phyloP scores from a whole-genome alignment of 2,797 vertebrate genomes.

The Periophthalmus magnuspinnatus region DNA sequence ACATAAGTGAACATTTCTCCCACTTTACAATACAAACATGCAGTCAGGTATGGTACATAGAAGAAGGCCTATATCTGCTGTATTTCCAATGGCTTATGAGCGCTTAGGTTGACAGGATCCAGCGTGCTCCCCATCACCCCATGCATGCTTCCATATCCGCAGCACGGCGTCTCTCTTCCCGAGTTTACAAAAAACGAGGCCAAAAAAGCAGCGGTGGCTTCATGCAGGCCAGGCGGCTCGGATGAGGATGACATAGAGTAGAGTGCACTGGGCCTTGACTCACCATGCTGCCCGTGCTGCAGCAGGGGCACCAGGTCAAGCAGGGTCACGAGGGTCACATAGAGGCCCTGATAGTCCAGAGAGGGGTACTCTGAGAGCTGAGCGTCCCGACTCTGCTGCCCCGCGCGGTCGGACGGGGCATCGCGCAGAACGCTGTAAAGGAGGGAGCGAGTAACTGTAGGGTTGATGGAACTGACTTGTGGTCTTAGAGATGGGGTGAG shows the following conservation, averaged over 20 bases:
- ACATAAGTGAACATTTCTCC: constrained; percentile 58
- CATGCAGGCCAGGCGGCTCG: constrained; percentile 74
- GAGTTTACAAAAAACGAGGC: constrained; percentile 63
- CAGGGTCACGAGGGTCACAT: constrained; percentile 99
- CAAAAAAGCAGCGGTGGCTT: constrained; percentile 76
- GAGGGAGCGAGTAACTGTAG: constrained; percentile 99
- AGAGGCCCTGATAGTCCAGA: constrained; percentile 99
- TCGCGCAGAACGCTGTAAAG: constrained; percentile 99
- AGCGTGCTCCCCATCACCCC: constrained; percentile 77
- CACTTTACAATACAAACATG: constrained; percentile 74
- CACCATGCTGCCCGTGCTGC: constrained; percentile 99
- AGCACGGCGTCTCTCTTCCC: constrained; percentile 72
- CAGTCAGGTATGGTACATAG: constrained; percentile 69
- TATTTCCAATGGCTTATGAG: constrained; percentile 73
- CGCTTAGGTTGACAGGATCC: constrained; percentile 73
- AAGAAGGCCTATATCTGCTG: constrained; percentile 67
- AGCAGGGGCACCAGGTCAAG: constrained; percentile 99
- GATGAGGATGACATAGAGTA: constrained; percentile 74
- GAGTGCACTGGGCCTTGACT: constrained; percentile 82
- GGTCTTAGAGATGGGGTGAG: constrained; percentile 99
- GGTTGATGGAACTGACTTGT: constrained; percentile 99
- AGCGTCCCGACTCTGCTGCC: constrained; percentile 99
- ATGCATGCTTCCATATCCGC: constrained; percentile 78
- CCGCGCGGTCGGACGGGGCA: constrained; percentile 95
- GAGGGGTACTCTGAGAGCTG: constrained; percentile 99